Base-by-base conservation (phyloP, 2,113 vertebrate genomes). In the Australoheros scitulus region DNA sequence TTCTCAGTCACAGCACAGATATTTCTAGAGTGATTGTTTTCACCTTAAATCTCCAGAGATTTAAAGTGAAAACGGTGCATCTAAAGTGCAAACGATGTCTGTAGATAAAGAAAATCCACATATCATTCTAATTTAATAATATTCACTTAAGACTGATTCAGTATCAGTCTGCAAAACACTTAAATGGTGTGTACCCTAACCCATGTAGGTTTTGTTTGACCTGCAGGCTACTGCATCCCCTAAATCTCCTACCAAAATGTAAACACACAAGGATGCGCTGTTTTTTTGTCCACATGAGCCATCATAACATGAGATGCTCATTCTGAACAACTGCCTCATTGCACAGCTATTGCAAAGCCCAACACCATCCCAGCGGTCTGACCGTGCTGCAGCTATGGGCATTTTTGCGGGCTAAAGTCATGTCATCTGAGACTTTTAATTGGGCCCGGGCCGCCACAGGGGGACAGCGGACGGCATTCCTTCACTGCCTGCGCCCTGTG, bases 381-480 rank as follows among this genome's bases (percentile, higher is more conserved):
- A 95, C 95, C 86, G 90, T 93, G 96, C 94, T 93, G 94, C 93
- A 95, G 96, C 94, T 88, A 92, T 94, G 94, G 94, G 96, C 97
- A 97, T 99, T 97, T 97, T 97, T 98, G 96, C 95, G 95, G 96
- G 94, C 96, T 97, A 95, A 93, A 96, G 97, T 98, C 97, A 97
- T 97, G 95, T 96, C 97, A 96, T 97, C 96, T 95, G 97, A 97
- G 96, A 97, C 97, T 95, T 97, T 97, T 97, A 96, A 97, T 97
- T 97, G 97, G 97, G 95, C 96, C 95, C 95, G 92, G 94, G 96
- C 95, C 94, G 96, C 90, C 95, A 94, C 96, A 94, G 95, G 96
- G 95, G 96, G 95, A 95, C 86, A 95, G 95, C 91, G 95, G 95
- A 86, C 95, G 96, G 95, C 96, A 97, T 97, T 97, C 96, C 95